phyloP scores from a whole-genome alignment of 2,888 invertebrate species.

The Calliphora vomitoria region DNA sequence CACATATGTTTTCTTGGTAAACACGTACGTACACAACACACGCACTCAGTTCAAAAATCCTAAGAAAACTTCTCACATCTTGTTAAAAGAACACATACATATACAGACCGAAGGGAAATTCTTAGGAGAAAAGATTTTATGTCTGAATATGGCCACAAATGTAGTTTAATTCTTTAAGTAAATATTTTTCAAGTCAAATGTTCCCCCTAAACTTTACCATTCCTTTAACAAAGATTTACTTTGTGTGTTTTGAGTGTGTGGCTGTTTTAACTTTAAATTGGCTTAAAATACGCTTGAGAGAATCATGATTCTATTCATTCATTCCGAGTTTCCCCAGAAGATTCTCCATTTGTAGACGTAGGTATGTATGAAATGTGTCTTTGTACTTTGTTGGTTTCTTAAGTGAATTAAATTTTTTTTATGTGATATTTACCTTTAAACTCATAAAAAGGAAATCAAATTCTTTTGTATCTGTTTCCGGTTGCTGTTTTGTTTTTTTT shows the following conservation, averaged over 20 bases:
- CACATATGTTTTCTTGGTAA: constrained; percentile 53
- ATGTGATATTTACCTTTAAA: constrained; percentile 66
- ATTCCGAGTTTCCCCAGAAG: constrained; percentile 19
- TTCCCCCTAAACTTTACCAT: constrained; percentile 4
- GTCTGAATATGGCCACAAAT: constrained; percentile 60
- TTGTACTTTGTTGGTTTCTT: constrained; percentile 63
- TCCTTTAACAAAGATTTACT: constrained; percentile 59
- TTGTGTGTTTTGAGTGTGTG: constrained; percentile 20
- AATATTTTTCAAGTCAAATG: constrained; percentile 69
- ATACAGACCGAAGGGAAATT: background rate
- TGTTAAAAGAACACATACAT: background rate
- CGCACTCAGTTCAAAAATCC: constrained; percentile 48
- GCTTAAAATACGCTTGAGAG: constrained; percentile 68
- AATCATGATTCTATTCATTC: constrained; percentile 17
- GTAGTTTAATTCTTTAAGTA: constrained; percentile 74
- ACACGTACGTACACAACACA: background rate
- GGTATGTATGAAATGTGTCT: constrained; percentile 57
- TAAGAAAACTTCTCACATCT: constrained; percentile 34
- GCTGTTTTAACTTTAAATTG: constrained; percentile 66
- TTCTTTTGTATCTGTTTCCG: constrained; percentile 39
- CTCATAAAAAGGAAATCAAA: constrained; percentile 54
- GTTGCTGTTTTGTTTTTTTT: constrained; percentile 38
- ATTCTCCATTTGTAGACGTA: constrained; percentile 24
- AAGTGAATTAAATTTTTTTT: constrained; percentile 74
- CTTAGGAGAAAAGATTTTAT: constrained; percentile 46